phyloP scores from a whole-genome alignment of 1,140 invertebrate genomes.

The Heliconius himera region DNA sequence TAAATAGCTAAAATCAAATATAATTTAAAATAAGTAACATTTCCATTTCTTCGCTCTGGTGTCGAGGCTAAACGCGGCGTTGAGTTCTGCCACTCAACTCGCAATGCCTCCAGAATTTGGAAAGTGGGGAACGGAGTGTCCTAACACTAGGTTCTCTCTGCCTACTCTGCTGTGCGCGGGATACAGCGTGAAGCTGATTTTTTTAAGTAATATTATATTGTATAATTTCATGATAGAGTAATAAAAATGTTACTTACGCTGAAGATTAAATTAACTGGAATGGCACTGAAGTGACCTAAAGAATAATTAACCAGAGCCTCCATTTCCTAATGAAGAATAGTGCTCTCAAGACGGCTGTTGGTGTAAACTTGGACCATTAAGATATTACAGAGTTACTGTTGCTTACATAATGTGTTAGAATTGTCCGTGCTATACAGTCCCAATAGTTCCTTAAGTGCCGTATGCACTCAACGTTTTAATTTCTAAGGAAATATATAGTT shows the following conservation, averaged over 20 bases:
- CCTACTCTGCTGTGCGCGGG: too few species aligned
- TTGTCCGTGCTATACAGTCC: constrained; percentile 27
- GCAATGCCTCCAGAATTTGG: too few species aligned
- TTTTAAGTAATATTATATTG: not conserved
- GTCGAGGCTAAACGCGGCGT: too few species aligned
- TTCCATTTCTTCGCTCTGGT: too few species aligned
- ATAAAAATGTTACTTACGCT: not conserved
- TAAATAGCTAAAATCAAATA: not conserved
- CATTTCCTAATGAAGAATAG: constrained; percentile 72
- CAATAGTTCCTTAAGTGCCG: constrained; percentile 10
- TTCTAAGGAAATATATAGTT: constrained; percentile 4
- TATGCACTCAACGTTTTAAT: constrained; percentile 5
- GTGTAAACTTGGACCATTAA: constrained; percentile 73
- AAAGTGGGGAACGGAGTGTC: too few species aligned
- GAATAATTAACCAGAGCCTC: constrained; percentile 71
- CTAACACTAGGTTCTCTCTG: too few species aligned
- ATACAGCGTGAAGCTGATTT: too few species aligned
- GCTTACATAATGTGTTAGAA: constrained; percentile 17
- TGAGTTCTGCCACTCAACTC: too few species aligned
- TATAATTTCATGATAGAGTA: constrained; percentile 44
- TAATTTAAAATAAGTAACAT: not conserved
- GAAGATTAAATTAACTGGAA: constrained; percentile 74
- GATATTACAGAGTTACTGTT: constrained; percentile 57
- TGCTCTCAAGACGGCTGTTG: constrained; percentile 67
- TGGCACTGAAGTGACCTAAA: constrained; percentile 71